Conservation (phyloP, 2,113 vertebrate genomes). For the Dromiciops gliroides region DNA sequence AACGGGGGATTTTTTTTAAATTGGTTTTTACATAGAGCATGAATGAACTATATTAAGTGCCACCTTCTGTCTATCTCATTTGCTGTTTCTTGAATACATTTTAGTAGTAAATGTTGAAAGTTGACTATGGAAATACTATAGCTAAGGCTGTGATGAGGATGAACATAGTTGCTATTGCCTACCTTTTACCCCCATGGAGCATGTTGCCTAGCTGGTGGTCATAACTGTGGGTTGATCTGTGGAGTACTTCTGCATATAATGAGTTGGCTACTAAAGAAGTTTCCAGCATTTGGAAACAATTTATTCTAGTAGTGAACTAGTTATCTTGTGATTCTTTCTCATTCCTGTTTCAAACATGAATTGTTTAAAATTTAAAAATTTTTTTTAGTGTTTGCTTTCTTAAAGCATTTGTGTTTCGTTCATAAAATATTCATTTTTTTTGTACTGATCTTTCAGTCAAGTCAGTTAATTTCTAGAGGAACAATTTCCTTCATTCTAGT, state of each 20-base stretch:
- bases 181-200: slow-evolving; percentile 47
- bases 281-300: slow-evolving; percentile 76
- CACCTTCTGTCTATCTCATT: not conserved
- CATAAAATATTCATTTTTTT: slow-evolving; percentile 48
- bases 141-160: slow-evolving; percentile 57
- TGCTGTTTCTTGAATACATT: slow-evolving; percentile 41
- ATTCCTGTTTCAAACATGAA: slow-evolving; percentile 28
- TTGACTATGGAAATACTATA: too few relatives aligned
- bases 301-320: slow-evolving; percentile 68
- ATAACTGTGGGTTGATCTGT: slow-evolving; percentile 68
- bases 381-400: slow-evolving; percentile 34
- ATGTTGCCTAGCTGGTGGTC: slow-evolving; percentile 52
- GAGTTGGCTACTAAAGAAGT: slow-evolving; percentile 68
- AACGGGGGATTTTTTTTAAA: not conserved
- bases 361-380: too few relatives aligned
- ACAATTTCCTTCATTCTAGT: not conserved
- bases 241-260: slow-evolving; percentile 66
- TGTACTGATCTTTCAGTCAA: slow-evolving; percentile 32
- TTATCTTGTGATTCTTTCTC: slow-evolving; percentile 65
- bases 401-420: slow-evolving; percentile 14
- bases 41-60: not conserved
- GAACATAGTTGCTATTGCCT: slow-evolving; percentile 66
- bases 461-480: not conserved
- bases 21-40: not conserved
- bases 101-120: slow-evolving; percentile 55